Base-by-base conservation (phyloP, 2,888 invertebrate species). In the Drosophila hamatofila region DNA sequence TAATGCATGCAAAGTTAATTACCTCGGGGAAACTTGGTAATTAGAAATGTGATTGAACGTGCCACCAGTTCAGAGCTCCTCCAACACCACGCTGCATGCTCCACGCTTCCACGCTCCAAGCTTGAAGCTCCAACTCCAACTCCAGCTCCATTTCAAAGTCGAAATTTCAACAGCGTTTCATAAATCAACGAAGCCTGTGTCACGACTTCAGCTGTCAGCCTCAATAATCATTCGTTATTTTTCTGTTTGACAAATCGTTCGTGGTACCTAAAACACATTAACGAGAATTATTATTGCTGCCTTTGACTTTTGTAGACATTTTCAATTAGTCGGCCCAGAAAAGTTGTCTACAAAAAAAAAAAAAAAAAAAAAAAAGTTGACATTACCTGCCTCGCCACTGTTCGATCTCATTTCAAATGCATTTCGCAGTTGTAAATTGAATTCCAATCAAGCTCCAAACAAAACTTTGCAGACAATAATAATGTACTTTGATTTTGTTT, bases 1-100 rank as follows among this genome's bases (percentile, higher is more conserved):
- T 85, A 86, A 86, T 88, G 89, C 88, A 85, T 86, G 90, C 83
- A 83, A 89, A 86, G 86, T 89, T 86, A 86, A 86, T 86, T 86
- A 89, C 89, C 83, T 88, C 71, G 58, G 89, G 89, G 88, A 85
- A 79, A 75, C 79, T 85, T 77, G 66, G 88, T 86, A 86, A 86
- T 86, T 86, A 86, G 86, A 89, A 89, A 76, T 89, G 83, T 86
- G 86, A 86, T 89, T 85, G 86, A 86, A 87, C 81, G 87, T 72
- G 59, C 59, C 64, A 25, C 70, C 63, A 75, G 78, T n/a, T n/a
- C 62, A 71, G 72, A 58, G 21, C 33, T 30, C n/a, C n/a, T n/a
- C n/a, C n/a, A n/a, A n/a, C n/a, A n/a, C n/a, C n/a, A n/a, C n/a
- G n/a, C n/a, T n/a, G n/a, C 14, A 21, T 14, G 5, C 83, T 65